Evolutionary conservation across 2,888 invertebrate genomes (phyloP).

Genomic region (Drosophila macrothrix): DNA sequence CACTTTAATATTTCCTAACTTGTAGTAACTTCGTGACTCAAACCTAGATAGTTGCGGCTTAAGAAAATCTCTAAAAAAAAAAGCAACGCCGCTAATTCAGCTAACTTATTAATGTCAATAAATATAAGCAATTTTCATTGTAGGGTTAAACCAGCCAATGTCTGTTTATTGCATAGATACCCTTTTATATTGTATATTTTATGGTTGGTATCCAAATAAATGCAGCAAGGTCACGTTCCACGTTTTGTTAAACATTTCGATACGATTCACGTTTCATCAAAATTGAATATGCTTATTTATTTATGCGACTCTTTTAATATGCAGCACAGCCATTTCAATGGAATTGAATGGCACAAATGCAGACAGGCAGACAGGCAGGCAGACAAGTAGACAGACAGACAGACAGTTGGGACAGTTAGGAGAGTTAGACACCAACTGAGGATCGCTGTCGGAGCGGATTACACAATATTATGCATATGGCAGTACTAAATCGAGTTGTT

Average conservation of each 20-base stretch:
- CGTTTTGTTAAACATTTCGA: conserved; percentile 76
- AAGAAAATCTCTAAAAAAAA: neutral
- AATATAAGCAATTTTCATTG: conserved; percentile 3
- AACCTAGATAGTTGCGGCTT: neutral
- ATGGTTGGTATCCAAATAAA: conserved; percentile 18
- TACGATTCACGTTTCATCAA: conserved; percentile 77
- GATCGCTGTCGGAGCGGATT: conserved; percentile 33
- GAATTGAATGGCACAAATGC: conserved; percentile 59
- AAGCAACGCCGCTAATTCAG: neutral
- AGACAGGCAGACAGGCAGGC: conserved; percentile 4
- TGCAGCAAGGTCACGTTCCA: conserved; percentile 68
- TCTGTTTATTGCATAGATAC: conserved; percentile 17
- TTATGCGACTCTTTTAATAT: conserved; percentile 75
- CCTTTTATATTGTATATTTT: conserved; percentile 11
- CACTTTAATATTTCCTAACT: neutral
- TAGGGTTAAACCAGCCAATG: neutral
- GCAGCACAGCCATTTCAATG: conserved; percentile 60
- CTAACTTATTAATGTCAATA: conserved; percentile 10
- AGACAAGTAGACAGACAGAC: neutral
- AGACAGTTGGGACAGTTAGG: neutral
- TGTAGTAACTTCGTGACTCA: neutral
- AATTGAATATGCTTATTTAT: conserved; percentile 79
- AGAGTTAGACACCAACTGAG: conserved; percentile 13
- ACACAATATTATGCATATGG: conserved; percentile 35
- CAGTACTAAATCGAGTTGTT: conserved; percentile 22